phyloP scores from a whole-genome alignment of 2,797 vertebrate genomes.

The Hylomyscus alleni region DNA sequence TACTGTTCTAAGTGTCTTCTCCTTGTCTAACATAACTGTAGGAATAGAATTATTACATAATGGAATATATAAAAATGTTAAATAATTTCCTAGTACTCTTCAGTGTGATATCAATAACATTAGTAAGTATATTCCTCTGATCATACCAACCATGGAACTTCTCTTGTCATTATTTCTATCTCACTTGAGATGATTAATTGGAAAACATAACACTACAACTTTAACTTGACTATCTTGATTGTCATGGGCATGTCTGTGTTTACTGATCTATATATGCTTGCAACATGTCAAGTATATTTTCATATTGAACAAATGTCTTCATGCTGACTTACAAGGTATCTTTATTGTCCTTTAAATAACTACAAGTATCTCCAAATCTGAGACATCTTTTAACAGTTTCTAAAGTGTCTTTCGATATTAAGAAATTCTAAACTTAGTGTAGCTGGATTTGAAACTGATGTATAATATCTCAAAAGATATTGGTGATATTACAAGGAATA shows the following conservation, averaged over 20 bases:
- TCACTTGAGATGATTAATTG: not conserved
- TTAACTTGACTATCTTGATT: not conserved
- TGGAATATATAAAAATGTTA: not conserved
- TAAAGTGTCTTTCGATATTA: not conserved
- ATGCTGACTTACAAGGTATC: not conserved
- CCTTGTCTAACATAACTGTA: not conserved
- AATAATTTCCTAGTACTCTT: not conserved
- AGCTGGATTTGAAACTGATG: not conserved
- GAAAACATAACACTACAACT: not conserved
- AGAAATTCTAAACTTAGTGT: not conserved
- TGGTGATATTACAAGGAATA: not conserved
- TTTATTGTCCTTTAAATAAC: not conserved
- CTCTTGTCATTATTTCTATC: not conserved
- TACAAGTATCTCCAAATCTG: not conserved
- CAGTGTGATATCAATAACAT: not conserved
- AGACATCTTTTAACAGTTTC: not conserved
- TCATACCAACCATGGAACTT: not conserved
- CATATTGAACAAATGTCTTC: not conserved
- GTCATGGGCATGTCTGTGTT: not conserved
- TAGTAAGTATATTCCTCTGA: not conserved
- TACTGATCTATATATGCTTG: not conserved
- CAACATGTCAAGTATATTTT: not conserved
- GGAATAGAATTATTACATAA: not conserved
- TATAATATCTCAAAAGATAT: not conserved
- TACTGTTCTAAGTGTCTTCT: not conserved